Base-by-base conservation (phyloP, 2,797 vertebrate species). In the Paratrypauchen microcephalus region DNA sequence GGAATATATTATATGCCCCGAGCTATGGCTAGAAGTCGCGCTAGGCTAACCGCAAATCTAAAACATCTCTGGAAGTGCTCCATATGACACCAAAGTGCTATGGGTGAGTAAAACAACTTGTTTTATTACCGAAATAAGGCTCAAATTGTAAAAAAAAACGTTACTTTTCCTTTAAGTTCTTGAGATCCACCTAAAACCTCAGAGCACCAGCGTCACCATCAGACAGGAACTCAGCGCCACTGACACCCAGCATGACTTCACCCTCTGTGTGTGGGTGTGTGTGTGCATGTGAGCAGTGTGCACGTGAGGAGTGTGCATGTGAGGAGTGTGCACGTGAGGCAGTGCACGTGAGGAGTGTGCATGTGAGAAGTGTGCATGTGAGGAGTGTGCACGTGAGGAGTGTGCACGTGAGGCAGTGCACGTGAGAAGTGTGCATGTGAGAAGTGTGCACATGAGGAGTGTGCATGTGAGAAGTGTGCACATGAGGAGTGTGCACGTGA, bases 221-320 rank as follows among this genome's bases (percentile, higher is more conserved):
- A 74, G 80, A 86, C 79, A 86, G 88, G 83, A 86, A 89, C 87
- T 79, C 85, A 45, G 72, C 77, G 26, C 79, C 72, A 76, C 76
- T 86, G 74, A n/a, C 64, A 63, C 84, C 81, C 79, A 83, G 24
- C 69, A 85, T 89, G 90, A 90, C 83, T 86, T 90, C 88, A 89
- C 82, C 78, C 72, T 28, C 30, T 70, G 66, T 75, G 48, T 12
- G 3, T 69, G 7, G 66, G 66, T 65, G 47, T 58, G 48, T 65
- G 47, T 72, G 70, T 62, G 66, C 55, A 62, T 32, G 66, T 61
- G 26, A 2, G 70, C 66, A 30, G 62, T 48, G 41, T 52, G 56
- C 5, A 30, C 65, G 68, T 75, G 50, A 45, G 7, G 4, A 63
- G 7, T 65, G 65, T 64, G 47, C 48, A 32, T 54, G 54, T 72